Base-by-base conservation (phyloP, 2,888 invertebrate species). In the Conistra vaccinii region DNA sequence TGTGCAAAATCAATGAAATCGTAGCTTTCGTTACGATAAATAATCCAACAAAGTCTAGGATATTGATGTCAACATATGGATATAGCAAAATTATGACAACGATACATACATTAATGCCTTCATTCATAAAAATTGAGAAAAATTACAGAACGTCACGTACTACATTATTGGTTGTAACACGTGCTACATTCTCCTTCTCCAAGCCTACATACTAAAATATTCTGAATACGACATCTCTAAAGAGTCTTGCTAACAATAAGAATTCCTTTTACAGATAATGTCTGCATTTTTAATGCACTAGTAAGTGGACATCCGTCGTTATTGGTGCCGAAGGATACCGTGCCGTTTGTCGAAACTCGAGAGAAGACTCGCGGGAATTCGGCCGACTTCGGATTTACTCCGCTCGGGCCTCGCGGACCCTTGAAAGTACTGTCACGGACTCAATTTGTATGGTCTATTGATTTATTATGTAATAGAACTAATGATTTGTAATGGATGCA, bases 301-400 rank as follows among this genome's bases (percentile, higher is more conserved):
- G 82, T 83, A 81, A 87, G 83, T 78, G 82, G 83, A 79, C 73
- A 81, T 79, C 58, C 76, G 63, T 73, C 73, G 79, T 85, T 85
- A 86, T 87, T 86, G 85, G 83, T 74, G 85, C 76, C 75, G 70
- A 71, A 76, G 81, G 85, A 84, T 84, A 80, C 73, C 73, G 81
- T 73, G 84, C 77, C 87, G 85, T 88, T 89, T 88, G 89, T 85
- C 87, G 88, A 90, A 91, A 92, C 90, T 91, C 85, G 76, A 85
- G 80, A 81, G 87, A 92, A 91, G 90, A 88, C 95, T 92, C 94
- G 87, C 78, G 92, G 92, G 94, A 90, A 92, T 90, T 92, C 90
- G 89, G 86, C 84, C 78, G 84, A 89, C 87, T 90, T 91, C 87
- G 90, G 92, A 91, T 92, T 92, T 92, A 90, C 91, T 92, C 86